Evolutionary conservation across 1,140 invertebrate species (phyloP).

Genomic region (Chymomyza costata): DNA sequence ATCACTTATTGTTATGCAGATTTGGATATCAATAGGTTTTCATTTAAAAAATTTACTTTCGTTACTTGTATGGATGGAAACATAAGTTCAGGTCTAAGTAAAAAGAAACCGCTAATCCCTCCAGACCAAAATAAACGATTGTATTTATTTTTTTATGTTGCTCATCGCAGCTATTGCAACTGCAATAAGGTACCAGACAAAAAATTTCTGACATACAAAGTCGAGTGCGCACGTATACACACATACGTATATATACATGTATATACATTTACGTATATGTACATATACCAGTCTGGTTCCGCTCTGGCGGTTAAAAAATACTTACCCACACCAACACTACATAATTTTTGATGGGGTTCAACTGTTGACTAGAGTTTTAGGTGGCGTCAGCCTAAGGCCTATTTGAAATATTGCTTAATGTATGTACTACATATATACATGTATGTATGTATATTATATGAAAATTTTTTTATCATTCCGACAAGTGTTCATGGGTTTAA

Average conservation of each 20-base stretch:
- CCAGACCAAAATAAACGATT: constrained; percentile 20
- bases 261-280: no score
- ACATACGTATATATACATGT: not conserved
- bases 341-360: no score
- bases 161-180: constrained; percentile 23
- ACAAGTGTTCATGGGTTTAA: no score
- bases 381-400: no score
- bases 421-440: no score
- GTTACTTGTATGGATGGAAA: constrained; percentile 46
- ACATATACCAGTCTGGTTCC: constrained; percentile 58
- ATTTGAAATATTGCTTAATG: no score
- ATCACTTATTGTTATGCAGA: constrained; percentile 53
- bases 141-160: constrained; percentile 1
- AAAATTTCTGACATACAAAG: constrained; percentile 44
- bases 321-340: constrained; percentile 21
- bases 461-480: no score
- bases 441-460: no score
- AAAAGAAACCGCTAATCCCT: constrained; percentile 32
- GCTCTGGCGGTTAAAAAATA: constrained; percentile 58
- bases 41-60: constrained; percentile 66
- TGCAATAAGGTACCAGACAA: constrained; percentile 53
- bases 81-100: constrained; percentile 17
- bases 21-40: constrained; percentile 36
- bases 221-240: constrained; percentile 19
- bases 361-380: no score